Evolutionary conservation across 1,140 invertebrate genomes (phyloP).

Genomic region (Hormaphis cornu): DNA sequence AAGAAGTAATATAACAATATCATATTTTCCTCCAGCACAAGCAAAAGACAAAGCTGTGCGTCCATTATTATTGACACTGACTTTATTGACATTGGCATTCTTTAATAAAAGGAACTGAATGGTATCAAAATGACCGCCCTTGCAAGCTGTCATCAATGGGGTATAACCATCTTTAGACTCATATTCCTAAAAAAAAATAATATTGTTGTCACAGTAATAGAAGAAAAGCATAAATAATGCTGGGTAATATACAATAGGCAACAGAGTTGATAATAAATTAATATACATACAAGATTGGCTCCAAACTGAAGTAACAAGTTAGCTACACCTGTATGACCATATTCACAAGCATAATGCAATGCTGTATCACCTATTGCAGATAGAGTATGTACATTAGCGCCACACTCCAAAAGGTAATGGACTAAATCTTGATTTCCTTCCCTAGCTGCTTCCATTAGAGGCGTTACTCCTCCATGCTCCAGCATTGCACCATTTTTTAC

Average conservation of each 20-base stretch:
- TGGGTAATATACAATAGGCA: too few relatives aligned
- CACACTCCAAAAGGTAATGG: conserved; percentile 65
- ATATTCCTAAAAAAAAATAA: conserved; percentile 55
- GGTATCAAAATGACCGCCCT: conserved; percentile 93
- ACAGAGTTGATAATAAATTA: too few relatives aligned
- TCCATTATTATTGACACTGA: conserved; percentile 95
- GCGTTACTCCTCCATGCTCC: conserved; percentile 92
- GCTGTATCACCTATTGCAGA: conserved; percentile 93
- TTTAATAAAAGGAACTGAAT: conserved; percentile 91
- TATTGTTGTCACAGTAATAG: too few relatives aligned
- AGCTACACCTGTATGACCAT: conserved; percentile 88
- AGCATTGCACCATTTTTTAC: conserved; percentile 92
- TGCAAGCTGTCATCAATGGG: conserved; percentile 94
- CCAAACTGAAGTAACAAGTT: conserved; percentile 77
- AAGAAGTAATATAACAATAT: conserved; percentile 84
- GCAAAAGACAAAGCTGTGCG: conserved; percentile 95
- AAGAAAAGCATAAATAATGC: too few relatives aligned
- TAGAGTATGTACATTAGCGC: conserved; percentile 81
- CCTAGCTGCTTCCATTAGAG: conserved; percentile 95
- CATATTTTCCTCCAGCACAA: conserved; percentile 86
- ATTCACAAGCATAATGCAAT: conserved; percentile 91
- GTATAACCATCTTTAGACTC: conserved; percentile 89
- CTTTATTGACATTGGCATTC: conserved; percentile 86
- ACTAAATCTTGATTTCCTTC: conserved; percentile 93
- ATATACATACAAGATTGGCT: conserved; percentile 63